Percentiles rank a stretch among this genome's conserved stretches.
phyloP scores from a whole-genome alignment of 1,140 invertebrate species.

The Pseudomyrmex dendroicus region DNA sequence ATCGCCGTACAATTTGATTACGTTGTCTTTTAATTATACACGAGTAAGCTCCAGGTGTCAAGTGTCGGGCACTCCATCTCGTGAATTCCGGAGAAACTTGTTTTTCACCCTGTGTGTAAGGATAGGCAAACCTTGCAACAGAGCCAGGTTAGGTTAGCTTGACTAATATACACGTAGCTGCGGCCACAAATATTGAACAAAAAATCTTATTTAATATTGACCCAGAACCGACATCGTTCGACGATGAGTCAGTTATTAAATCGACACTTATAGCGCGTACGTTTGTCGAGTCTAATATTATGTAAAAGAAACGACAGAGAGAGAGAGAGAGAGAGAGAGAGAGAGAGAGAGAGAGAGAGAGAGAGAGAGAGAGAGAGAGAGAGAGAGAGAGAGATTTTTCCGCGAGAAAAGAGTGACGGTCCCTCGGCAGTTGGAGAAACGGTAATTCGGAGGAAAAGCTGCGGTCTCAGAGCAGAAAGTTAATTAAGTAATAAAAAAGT shows the following conservation, averaged over 20 bases:
- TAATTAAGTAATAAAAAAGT: constrained; percentile 85
- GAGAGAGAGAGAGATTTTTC: background rate
- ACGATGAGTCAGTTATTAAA: too few species aligned
- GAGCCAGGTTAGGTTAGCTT: too few species aligned
- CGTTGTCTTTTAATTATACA: constrained; percentile 43
- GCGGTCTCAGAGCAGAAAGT: constrained; percentile 68
- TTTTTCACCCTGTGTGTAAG: too few species aligned
- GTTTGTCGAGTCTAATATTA: too few species aligned
- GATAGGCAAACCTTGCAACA: too few species aligned
- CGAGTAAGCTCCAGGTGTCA: constrained; percentile 10
- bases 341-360: background rate
- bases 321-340: background rate
- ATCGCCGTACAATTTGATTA: constrained; percentile 50
- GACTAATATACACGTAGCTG: too few species aligned
- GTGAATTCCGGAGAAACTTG: too few species aligned
- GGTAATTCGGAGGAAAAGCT: constrained; percentile 70
- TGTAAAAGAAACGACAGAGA: background rate
- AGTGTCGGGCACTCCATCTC: too few species aligned
- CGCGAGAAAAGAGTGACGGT: constrained; percentile 2
- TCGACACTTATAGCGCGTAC: too few species aligned
- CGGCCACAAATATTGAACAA: too few species aligned
- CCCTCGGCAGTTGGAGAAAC: constrained; percentile 17
- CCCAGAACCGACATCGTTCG: too few species aligned
- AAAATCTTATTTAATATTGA: too few species aligned
- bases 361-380: background rate